Conservation (phyloP, 1,140 invertebrate genomes). For the Bombus terrestris region DNA sequence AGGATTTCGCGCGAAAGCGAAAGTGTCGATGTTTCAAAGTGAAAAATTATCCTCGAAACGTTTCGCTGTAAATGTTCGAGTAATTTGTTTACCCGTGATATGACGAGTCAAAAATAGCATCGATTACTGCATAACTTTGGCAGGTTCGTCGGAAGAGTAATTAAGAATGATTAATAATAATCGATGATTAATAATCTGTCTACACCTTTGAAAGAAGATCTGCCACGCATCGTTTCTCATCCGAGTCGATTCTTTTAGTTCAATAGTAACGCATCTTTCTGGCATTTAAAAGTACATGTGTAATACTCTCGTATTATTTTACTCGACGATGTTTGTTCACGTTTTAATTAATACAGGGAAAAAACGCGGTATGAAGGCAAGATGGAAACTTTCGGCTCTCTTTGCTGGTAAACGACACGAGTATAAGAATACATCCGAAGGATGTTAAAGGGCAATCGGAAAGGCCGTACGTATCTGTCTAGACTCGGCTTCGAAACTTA, state of each 20-base stretch:
- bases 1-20: constrained; percentile 34
- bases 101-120: too few relatives aligned
- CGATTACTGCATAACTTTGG: neutral
- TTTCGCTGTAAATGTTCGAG: too few relatives aligned
- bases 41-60: constrained; percentile 34
- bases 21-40: constrained; percentile 46
- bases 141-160: neutral
- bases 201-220: neutral
- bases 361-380: neutral
- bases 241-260: neutral
- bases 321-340: too few relatives aligned
- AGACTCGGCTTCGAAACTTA: constrained; percentile 40
- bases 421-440: neutral
- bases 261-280: neutral
- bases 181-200: neutral
- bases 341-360: neutral
- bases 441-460: constrained; percentile 56
- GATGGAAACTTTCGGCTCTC: neutral
- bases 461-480: constrained; percentile 43
- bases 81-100: neutral
- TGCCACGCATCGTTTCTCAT: neutral
- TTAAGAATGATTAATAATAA: neutral
- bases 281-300: too few relatives aligned
- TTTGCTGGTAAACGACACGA: neutral
- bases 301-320: neutral